Evolutionary conservation across 1,140 invertebrate genomes (phyloP), one percentile per base, ranked within the genome.

Genomic region (Oedothorax gibbosus): DNA sequence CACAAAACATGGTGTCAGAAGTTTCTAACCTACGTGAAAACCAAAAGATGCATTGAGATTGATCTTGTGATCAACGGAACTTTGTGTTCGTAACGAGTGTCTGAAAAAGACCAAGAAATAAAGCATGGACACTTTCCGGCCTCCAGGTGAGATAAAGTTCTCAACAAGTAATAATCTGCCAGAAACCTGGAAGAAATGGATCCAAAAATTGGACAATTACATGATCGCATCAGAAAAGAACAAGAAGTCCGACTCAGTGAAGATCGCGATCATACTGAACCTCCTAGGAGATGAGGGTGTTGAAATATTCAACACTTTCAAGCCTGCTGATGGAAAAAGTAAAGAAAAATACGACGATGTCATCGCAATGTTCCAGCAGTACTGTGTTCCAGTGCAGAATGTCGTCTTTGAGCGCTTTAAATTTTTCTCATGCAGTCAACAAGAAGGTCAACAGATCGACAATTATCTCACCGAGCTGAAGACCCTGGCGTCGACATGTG

Each of bases 161-260:
- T 14, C 57, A 21, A 60, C 7, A 9, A 35, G 75, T 15, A 78
- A 78, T n/a, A 35, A 35, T 5, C 18, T 65, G 18, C 49, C 57
- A 35, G 75, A 78, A 21, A 5, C 4, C 20, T 78, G 75, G 49
- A 56, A 60, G 4, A 76, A 20, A 21, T 49, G 35, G 60, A 11
- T 21, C 11, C 66, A 82, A n/a, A 68, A 82, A 54, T 71, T 82
- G 50, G 35, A 71, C 20, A 71, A 82, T 49, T 82, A 35, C 51
- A 8, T 71, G 9, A 50, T 71, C 8, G 35, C 50, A 12, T 53
- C 79, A 9, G 65, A 73, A 82, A 71, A 71, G 49, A 20, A 82
- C 51, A 14, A 71, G 20, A 68, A 71, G 14, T 3, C 4, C 8
- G 65, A 82, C 11, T 12, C 2, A 50, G 71, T 9, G 9, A 71